Percentiles rank a stretch among this genome's conserved stretches.
These are phyloP conservation scores for Diplodus puntazzo DNA, from an alignment of 2,797 vertebrate species.

Conservation along the genomic window DNA sequence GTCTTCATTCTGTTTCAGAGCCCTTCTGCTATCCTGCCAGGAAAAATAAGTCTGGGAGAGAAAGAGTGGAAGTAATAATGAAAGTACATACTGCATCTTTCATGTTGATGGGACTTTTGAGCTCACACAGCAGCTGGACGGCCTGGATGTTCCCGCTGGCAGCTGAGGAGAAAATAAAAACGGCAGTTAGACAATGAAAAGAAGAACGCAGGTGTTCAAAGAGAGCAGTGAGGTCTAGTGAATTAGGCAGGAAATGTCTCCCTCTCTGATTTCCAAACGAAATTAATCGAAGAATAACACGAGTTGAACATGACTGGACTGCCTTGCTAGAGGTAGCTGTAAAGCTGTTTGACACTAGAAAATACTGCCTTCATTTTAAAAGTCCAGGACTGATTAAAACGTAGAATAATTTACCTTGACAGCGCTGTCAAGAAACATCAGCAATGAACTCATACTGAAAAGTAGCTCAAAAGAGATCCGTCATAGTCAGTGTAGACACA, in stretches of 20 bases:
- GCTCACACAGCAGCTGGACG: conserved; percentile 92
- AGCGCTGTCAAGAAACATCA: not conserved
- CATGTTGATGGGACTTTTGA: conserved; percentile 89
- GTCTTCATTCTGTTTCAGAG: conserved; percentile 39
- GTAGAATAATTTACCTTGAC: not conserved
- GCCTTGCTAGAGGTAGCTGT: too few species aligned
- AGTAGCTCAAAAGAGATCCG: not conserved
- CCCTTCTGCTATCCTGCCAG: conserved; percentile 29
- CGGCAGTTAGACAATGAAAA: conserved; percentile 28
- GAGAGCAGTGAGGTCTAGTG: not conserved
- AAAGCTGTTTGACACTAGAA: too few species aligned
- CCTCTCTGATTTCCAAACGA: conserved; percentile 3
- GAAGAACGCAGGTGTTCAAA: not conserved
- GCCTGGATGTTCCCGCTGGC: conserved; percentile 87
- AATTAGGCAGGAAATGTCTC: not conserved
- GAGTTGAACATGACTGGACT: not conserved
- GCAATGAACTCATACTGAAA: not conserved
- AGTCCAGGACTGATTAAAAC: not conserved
- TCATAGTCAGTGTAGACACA: not conserved
- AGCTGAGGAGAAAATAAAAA: conserved; percentile 81
- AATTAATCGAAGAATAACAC: not conserved
- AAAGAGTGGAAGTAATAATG: conserved; percentile 30
- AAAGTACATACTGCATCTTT: conserved; percentile 91
- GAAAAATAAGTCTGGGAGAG: conserved; percentile 40
- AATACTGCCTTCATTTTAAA: not conserved